Evolutionary conservation across 1,140 invertebrate genomes (phyloP), one percentile per base, ranked within the genome.

Genomic region (Cylas formicarius): DNA sequence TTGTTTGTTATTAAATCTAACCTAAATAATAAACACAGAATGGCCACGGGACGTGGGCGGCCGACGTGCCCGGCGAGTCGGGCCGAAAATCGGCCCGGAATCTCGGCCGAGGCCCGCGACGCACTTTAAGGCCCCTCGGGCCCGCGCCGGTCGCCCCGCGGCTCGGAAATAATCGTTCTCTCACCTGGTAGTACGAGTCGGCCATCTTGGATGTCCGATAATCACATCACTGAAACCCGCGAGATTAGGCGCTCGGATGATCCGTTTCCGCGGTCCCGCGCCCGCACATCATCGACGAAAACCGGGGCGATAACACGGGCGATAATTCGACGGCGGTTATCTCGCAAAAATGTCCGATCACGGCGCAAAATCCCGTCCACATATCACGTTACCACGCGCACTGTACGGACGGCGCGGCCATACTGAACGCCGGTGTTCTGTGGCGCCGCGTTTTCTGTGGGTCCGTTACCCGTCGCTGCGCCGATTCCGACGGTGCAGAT

Each of bases 341-440:
- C 10, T 6, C 7, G 18, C 19, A 5, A 4, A 21, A 26, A 26
- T 18, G 29, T 19, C 17, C 22, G 27, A 19, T 40, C 34, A 35
- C 26, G 26, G 36, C 40, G 24, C 29, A 24, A 27, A 35, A 42
- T 26, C 43, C 36, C 38, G 8, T 37, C 22, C 31, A 3, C 17
- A 46, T 42, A 49, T 49, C 50, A 52, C 50, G 49, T 52, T 42
- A 45, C 46, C 35, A 52, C 36, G 34, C 46, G 33, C 33, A 44
- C 36, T 45, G 35, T 35, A 35, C 37, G 41, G 43, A 45, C 50
- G 50, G 50, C 41, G 50, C 41, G 42, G 46, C 14, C 34, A 27
- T 23, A 48, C 41, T 51, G 37, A 52, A 31, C 29, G n/a, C n/a
- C n/a, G n/a, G n/a, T n/a, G n/a, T n/a, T n/a, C n/a, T n/a, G n/a